Conservation (phyloP, 2,888 invertebrate genomes). For the Drosophila testacea region DNA sequence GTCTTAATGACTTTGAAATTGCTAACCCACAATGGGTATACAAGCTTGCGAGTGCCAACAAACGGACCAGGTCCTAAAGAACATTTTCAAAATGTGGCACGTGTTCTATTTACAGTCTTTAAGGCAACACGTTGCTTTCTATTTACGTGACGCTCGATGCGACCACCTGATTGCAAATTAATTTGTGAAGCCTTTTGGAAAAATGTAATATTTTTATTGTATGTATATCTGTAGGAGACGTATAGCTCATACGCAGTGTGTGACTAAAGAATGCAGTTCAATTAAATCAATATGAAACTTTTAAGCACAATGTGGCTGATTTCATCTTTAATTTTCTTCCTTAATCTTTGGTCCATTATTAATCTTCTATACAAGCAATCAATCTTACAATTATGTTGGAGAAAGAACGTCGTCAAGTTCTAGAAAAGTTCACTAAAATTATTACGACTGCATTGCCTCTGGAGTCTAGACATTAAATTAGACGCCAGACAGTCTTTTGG, state of each 20-base stretch:
- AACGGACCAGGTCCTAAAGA: conserved; percentile 6
- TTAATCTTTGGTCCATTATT: background rate
- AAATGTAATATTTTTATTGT: conserved; percentile 5
- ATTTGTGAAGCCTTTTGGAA: conserved; percentile 24
- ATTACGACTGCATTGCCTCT: conserved; percentile 23
- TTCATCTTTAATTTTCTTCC: background rate
- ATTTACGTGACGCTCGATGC: conserved; percentile 37
- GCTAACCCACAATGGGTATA: conserved; percentile 19
- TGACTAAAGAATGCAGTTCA: background rate
- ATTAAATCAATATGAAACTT: conserved; percentile 2
- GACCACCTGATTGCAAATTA: conserved; percentile 37
- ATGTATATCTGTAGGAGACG: no score
- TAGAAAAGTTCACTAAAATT: conserved; percentile 28
- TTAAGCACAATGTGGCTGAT: background rate
- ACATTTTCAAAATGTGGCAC: conserved; percentile 29
- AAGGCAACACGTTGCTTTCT: conserved; percentile 28
- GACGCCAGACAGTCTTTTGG: conserved; percentile 33
- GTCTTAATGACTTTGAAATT: conserved; percentile 76
- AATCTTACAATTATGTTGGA: conserved; percentile 21
- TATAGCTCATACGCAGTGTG: background rate
- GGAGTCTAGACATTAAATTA: conserved; percentile 49
- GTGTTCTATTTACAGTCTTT: conserved; percentile 16
- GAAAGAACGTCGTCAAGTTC: conserved; percentile 10
- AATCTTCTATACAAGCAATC: conserved; percentile 1
- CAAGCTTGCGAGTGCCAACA: conserved; percentile 18